A percentile compares a stretch with the other conserved stretches of the same genome.
Evolutionary conservation across 2,113 vertebrate species (phyloP).

Genomic region (Pelmatolapia mariae): DNA sequence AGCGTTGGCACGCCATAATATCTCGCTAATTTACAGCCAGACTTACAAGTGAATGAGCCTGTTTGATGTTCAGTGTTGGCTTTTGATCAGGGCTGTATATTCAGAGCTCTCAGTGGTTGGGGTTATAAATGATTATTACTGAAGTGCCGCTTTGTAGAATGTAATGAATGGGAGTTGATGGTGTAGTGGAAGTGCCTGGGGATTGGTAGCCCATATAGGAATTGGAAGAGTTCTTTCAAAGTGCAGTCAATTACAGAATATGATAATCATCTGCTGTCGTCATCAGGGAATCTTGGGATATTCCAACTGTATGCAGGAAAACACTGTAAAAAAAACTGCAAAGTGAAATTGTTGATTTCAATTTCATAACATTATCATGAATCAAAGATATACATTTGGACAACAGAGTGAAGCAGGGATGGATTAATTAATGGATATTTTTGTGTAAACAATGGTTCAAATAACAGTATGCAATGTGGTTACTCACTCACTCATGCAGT

Average conservation of each 20-base stretch:
- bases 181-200: neutral
- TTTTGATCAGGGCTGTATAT: slow-evolving; percentile 50
- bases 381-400: neutral
- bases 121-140: slow-evolving; percentile 49
- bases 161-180: slow-evolving; percentile 24
- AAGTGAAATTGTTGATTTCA: neutral
- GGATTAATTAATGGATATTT: neutral
- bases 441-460: neutral
- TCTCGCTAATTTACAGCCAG: slow-evolving; percentile 41
- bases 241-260: neutral
- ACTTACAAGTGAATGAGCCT: slow-evolving; percentile 35
- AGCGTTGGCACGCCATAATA: neutral
- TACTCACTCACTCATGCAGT: neutral
- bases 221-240: neutral
- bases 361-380: neutral
- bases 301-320: neutral
- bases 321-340: neutral
- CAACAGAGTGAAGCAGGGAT: neutral
- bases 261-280: neutral
- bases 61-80: slow-evolving; percentile 40
- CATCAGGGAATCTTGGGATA: neutral
- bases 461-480: neutral
- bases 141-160: slow-evolving; percentile 18
- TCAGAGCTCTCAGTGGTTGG: slow-evolving; percentile 10
- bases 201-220: neutral